These are phyloP conservation scores for Erebia ligea DNA, from an alignment of 2,888 invertebrate genomes.

Conservation along the genomic window DNA sequence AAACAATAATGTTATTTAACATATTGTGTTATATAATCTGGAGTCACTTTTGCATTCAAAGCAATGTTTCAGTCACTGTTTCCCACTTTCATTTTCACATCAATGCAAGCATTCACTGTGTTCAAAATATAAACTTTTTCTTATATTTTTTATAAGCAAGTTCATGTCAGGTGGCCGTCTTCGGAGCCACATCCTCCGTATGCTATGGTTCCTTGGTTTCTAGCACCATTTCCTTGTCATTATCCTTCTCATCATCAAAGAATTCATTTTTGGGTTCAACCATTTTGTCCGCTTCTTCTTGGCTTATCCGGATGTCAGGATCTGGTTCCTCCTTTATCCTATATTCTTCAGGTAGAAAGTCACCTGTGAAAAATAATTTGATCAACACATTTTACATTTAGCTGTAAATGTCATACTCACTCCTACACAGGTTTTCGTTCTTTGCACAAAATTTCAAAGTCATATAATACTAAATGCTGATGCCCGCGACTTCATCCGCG, in stretches of 20 bases:
- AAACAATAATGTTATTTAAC: neutral
- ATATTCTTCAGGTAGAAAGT: constrained; percentile 89
- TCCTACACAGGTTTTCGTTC: too few relatives aligned
- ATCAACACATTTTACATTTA: too few relatives aligned
- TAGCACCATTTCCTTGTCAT: constrained; percentile 87
- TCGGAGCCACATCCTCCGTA: constrained; percentile 60
- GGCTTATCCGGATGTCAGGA: constrained; percentile 90
- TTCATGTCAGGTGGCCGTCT: constrained; percentile 64
- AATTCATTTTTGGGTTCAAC: constrained; percentile 94
- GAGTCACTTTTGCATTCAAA: neutral
- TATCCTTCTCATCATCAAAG: constrained; percentile 95
- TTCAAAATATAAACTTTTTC: constrained; percentile 28
- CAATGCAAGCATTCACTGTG: constrained; percentile 2
- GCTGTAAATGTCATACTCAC: too few relatives aligned
- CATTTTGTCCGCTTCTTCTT: constrained; percentile 91
- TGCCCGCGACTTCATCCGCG: too few relatives aligned
- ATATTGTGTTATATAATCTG: neutral
- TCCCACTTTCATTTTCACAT: constrained; percentile 3
- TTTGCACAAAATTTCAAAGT: too few relatives aligned
- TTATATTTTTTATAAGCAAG: constrained; percentile 43
- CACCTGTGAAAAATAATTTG: constrained; percentile 72
- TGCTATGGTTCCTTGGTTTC: constrained; percentile 76
- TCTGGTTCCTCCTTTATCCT: constrained; percentile 91
- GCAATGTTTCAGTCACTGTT: constrained; percentile 10
- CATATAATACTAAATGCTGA: too few relatives aligned